Evolutionary conservation across 2,888 invertebrate genomes (phyloP), one percentile per base, ranked within the genome.

Genomic region (Nemotelus nigrinus): DNA sequence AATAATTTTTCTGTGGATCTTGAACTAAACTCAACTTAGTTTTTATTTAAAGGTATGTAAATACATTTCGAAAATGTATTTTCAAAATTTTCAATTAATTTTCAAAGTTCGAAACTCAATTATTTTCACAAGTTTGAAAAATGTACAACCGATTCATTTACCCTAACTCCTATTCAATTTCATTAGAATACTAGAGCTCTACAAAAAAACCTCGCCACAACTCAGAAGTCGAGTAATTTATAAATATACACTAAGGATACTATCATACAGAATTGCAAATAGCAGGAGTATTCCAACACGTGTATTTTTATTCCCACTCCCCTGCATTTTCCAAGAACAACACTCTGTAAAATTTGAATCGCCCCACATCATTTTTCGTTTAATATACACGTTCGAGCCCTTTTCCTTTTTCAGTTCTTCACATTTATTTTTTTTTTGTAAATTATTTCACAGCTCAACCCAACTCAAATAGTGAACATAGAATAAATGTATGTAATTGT

Each of bases 151-250:
- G 53, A 50, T 10, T 50, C 7, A 10, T 50, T 50, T 50, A 10
- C 10, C 53, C 53, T 50, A 10, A 50, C 10, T 50, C 10, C 7
- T 50, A 6, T 7, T 7, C 53, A 50, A 7, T 50, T 50, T 50
- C 53, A 10, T 25, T 25, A 25, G 25, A 25, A 25, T 25, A 25
- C 25, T 25, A 25, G 25, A 25, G 25, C 25, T 25, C 25, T 25
- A 25, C 25, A 25, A 48, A 41, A 44, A 74, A 74, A 50, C 74
- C 74, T 74, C 74, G 74, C 74, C 63, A 63, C 63, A 60, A 48
- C 74, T 74, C 74, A 74, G 74, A 57, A 74, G 55, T 10, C 47
- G 70, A 70, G 8, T 70, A 55, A 70, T 55, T 41, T 53, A 70
- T 10, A 70, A 70, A 53, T 8, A 55, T 53, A 55, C 7, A 70